phyloP scores from a whole-genome alignment of 1,140 invertebrate genomes.

The Neotoxoptera formosana region DNA sequence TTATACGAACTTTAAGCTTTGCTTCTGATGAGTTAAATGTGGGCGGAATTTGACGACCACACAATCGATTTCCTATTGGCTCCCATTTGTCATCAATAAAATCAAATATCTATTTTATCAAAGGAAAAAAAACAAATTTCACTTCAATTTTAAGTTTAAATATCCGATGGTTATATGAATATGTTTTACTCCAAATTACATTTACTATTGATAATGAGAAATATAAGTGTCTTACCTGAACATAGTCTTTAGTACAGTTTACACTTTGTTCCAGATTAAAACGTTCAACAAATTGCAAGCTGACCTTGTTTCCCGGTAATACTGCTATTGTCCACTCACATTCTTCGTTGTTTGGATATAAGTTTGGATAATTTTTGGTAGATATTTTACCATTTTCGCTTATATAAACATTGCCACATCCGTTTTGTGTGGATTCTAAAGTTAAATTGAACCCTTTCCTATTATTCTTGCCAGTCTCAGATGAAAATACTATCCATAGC shows the following conservation, averaged over 20 bases:
- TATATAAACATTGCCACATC: slow-evolving; percentile 77
- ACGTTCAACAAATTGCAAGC: slow-evolving; percentile 72
- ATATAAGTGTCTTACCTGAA: slow-evolving; percentile 68
- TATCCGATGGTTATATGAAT: neutral
- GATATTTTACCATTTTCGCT: slow-evolving; percentile 81
- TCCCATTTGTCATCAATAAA: slow-evolving; percentile 66
- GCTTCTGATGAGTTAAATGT: slow-evolving; percentile 71
- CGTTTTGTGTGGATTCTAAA: slow-evolving; percentile 66
- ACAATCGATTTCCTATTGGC: slow-evolving; percentile 69
- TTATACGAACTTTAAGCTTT: slow-evolving; percentile 75
- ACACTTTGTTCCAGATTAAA: slow-evolving; percentile 77
- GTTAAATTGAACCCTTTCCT: slow-evolving; percentile 59
- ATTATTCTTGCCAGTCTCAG: neutral
- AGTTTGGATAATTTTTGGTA: slow-evolving; percentile 77
- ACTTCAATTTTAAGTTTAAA: neutral
- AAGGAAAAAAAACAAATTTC: neutral
- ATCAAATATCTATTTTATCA: slow-evolving; percentile 63
- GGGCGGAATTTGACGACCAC: slow-evolving; percentile 74
- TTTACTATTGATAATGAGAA: neutral
- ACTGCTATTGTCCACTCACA: slow-evolving; percentile 81
- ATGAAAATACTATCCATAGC: slow-evolving; percentile 15
- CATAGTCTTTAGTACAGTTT: slow-evolving; percentile 81
- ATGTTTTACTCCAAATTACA: neutral
- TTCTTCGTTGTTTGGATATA: slow-evolving; percentile 72
- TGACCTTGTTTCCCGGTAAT: slow-evolving; percentile 72